phyloP scores from a whole-genome alignment of 2,797 vertebrate species.

The Chromobotia macracanthus region DNA sequence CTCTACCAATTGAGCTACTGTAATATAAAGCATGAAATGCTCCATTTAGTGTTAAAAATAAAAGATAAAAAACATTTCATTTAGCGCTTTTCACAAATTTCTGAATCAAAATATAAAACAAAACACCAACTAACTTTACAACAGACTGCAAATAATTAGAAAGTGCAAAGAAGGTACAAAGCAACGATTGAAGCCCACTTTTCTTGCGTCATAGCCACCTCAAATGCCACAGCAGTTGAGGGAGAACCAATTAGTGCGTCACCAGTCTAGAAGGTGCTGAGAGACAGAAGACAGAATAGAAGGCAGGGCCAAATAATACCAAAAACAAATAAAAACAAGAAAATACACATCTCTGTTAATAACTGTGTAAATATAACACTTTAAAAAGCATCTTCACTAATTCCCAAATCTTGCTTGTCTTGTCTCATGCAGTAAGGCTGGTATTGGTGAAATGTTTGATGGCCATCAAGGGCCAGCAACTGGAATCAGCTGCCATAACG shows the following conservation, averaged over 20 bases:
- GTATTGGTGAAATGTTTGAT: conserved; percentile 86
- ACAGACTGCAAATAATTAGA: not conserved
- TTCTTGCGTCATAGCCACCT: no score
- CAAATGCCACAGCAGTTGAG: not conserved
- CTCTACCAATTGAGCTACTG: no score
- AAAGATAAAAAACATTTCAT: no score
- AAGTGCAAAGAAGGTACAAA: not conserved
- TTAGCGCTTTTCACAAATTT: no score
- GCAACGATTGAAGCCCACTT: not conserved
- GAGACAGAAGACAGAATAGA: not conserved
- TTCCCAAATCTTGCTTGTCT: not conserved
- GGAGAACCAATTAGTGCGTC: not conserved
- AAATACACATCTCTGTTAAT: not conserved
- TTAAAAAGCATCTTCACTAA: no score
- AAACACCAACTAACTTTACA: not conserved
- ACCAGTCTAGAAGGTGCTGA: not conserved
- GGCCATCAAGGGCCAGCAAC: conserved; percentile 88
- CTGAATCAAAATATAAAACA: not conserved
- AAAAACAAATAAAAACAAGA: not conserved
- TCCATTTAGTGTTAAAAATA: not conserved
- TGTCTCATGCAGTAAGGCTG: conserved; percentile 79
- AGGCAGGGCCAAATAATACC: no score
- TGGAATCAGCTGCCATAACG: conserved; percentile 87
- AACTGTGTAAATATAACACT: no score
- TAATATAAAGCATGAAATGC: no score